Conservation (phyloP, 2,113 vertebrate genomes). For the Pelodiscus sinensis region DNA sequence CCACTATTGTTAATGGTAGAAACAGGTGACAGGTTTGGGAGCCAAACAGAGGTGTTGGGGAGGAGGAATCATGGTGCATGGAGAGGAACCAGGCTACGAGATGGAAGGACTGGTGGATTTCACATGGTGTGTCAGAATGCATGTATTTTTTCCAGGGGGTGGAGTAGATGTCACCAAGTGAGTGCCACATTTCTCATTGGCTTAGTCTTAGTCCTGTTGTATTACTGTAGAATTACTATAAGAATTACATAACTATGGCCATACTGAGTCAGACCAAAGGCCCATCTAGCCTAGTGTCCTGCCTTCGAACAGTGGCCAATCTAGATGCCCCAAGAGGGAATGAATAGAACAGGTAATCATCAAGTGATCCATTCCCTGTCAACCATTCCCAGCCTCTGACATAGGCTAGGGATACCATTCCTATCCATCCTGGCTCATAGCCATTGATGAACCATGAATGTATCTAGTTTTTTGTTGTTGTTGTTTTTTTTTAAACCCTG, state of each 20-base stretch:
- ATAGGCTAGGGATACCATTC: no score
- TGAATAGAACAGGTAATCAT: no score
- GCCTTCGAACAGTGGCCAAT: no score
- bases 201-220: neutral
- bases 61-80: neutral
- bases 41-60: neutral
- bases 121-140: neutral
- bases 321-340: no score
- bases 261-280: no score
- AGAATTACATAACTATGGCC: neutral
- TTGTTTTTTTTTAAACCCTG: no score
- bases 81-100: accelerated
- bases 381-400: no score
- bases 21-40: neutral
- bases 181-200: neutral
- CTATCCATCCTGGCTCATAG: no score
- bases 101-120: neutral
- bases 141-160: neutral
- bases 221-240: neutral
- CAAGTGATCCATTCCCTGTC: no score
- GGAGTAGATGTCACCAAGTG: conserved; percentile 11
- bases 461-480: no score
- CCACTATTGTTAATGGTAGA: neutral
- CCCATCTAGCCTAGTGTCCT: no score
- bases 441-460: no score